Base-by-base conservation (phyloP, 2,888 invertebrate species). In the Flexamia atlantica region DNA sequence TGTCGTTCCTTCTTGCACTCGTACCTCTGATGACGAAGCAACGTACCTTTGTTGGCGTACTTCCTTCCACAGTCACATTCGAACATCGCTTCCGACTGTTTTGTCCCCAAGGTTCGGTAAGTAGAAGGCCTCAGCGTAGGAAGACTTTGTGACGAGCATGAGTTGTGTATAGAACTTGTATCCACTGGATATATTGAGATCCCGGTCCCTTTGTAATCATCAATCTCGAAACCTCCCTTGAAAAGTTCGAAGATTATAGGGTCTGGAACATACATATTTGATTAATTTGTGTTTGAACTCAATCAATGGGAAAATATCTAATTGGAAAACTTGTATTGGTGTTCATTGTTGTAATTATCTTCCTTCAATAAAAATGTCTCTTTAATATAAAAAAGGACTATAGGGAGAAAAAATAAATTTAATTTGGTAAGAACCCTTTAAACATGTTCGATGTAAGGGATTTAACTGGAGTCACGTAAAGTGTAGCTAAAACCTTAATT, bases 1-100 rank as follows among this genome's bases (percentile, higher is more conserved):
- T 88, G 87, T n/a, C 89, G 89, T 81, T 89, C 89, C 28, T 89
- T 89, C 5, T 90, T 90, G 86, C 90, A 90, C 83, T 90, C 90
- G 87, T 89, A 89, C 64, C 88, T 90, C 86, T 88, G 86, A 86
- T 91, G 91, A 40, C 83, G 46, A n/a, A 32, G 57, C 7, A 86
- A 81, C 23, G 83, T 82, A 25, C 23, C 60, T 82, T 84, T 82
- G 64, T 83, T 57, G 50, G 80, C 74, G 50, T 86, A 87, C 12
- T 64, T 82, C 40, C 83, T 72, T 4, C 85, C 85, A 74, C 86
- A 87, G 23, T 28, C 81, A 46, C 85, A 85, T 7, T 23, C 0
- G n/a, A 80, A 85, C 20, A 20, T 7, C 23, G 79, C 53, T 3
- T 53, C 53, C 3, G 53, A 20, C 53, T 23, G 46, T 25, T 76